A percentile compares a stretch with the other conserved stretches of the same genome.
Conservation (phyloP, 1,140 invertebrate species). For the Luehdorfia chinensis region DNA sequence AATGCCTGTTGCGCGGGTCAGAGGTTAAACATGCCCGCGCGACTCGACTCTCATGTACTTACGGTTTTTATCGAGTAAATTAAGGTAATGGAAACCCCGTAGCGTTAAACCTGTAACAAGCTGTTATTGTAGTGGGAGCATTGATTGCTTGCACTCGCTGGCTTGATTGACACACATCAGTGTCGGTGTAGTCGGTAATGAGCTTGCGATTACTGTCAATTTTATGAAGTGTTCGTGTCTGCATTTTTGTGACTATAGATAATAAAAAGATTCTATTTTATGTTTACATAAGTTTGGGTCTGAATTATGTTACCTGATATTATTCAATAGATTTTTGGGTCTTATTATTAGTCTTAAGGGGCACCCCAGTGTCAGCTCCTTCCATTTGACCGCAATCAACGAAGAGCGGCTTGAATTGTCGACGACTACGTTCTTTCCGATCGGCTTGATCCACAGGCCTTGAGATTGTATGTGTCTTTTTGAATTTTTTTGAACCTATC, state of each 20-base stretch:
- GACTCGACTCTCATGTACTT: constrained; percentile 21
- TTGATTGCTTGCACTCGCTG: constrained; percentile 35
- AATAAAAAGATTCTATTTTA: not conserved
- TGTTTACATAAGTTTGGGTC: too few species aligned
- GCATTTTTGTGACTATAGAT: not conserved
- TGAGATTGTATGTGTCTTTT: too few species aligned
- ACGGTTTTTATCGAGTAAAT: constrained; percentile 42
- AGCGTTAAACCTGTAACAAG: constrained; percentile 40
- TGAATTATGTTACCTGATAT: too few species aligned
- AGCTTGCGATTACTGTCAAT: constrained; percentile 42
- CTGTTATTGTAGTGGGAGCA: constrained; percentile 38
- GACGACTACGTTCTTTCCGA: too few species aligned
- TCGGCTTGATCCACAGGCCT: too few species aligned
- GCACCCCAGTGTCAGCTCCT: too few species aligned
- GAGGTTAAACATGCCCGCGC: constrained; percentile 38
- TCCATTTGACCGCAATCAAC: too few species aligned
- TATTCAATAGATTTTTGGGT: not conserved
- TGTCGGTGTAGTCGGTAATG: constrained; percentile 39
- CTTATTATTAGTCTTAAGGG: not conserved
- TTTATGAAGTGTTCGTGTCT: constrained; percentile 21
- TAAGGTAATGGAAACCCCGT: constrained; percentile 44
- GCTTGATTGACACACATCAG: constrained; percentile 44
- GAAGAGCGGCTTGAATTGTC: too few species aligned
- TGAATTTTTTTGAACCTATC: too few species aligned
- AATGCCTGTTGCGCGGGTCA: constrained; percentile 28